Evolutionary conservation across 2,797 vertebrate genomes (phyloP), one percentile per base, ranked within the genome.

Genomic region (Diceros bicornis): DNA sequence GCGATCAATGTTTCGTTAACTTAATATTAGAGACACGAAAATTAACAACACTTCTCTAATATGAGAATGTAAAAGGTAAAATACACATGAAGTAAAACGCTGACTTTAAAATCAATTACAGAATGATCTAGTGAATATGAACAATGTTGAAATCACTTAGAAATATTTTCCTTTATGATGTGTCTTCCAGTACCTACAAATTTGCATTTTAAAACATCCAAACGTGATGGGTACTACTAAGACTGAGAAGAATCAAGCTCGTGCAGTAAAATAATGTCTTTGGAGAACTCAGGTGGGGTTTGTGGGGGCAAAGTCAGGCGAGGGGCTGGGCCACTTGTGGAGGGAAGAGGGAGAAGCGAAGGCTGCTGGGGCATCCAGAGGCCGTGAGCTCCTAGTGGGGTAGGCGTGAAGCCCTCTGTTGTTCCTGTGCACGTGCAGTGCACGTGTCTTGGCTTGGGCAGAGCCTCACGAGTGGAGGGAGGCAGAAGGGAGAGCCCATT

Each of bases 181-280:
- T 4, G n/a, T 20, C 25, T 61, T 72, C 64, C 21, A 5, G 25
- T 1, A 14, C 32, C 29, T 72, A 23, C 25, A 34, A 2, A 41
- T 34, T 47, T 74, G 25, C 7, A 17, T 47, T 10, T 68, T 59
- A 23, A 79, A 66, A 75, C 59, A 62, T 16, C 23, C 75, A 37
- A 13, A 59, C 0, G 0, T 0, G 64, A 50, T 1, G 5, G n/a
- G 23, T 6, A 6, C 17, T 27, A 18, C 11, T 32, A n/a, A 11
- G 50, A 50, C 4, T 5, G 34, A 62, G 75, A 41, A 34, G 32
- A 17, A 32, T 7, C 8, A 16, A 27, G 66, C 34, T 29, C 0
- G 2, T 1, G 62, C 18, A 21, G 21, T 29, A 57, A 34, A 14
- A 66, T 2, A 7, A 27, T 32, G 52, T 62, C 55, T 41, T 37